These are phyloP conservation scores for Eudasyphora cyanicolor DNA, from an alignment of 2,888 invertebrate genomes.

Conservation along the genomic window DNA sequence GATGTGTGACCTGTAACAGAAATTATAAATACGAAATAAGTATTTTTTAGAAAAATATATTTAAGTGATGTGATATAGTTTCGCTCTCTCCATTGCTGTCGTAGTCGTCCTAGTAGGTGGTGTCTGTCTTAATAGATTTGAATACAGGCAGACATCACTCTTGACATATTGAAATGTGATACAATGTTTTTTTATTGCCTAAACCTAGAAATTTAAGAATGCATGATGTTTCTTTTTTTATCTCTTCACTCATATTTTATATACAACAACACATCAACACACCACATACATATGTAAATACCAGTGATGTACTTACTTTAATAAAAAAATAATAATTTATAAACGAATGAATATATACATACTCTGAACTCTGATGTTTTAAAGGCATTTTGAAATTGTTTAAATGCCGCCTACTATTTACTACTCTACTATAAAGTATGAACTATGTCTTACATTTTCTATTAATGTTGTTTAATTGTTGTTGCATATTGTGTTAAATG, in stretches of 20 bases:
- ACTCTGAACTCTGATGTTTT: not conserved
- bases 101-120: not conserved
- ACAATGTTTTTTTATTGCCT: constrained; percentile 33
- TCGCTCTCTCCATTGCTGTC: not conserved
- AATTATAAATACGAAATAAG: constrained; percentile 6
- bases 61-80: constrained; percentile 6
- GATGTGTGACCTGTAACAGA: not conserved
- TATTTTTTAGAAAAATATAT: constrained; percentile 15
- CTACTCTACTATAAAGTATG: not conserved
- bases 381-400: not conserved
- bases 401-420: not conserved
- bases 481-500: constrained; percentile 17
- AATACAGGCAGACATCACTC: not conserved
- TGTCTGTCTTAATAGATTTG: constrained; percentile 11
- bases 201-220: constrained; percentile 17
- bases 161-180: constrained; percentile 11
- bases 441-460: constrained; percentile 7
- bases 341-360: not conserved
- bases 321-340: constrained; percentile 13
- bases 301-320: constrained; percentile 19
- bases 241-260: not conserved
- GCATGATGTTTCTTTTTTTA: constrained; percentile 20
- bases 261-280: not conserved
- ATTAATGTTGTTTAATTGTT: constrained; percentile 17
- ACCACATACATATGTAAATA: constrained; percentile 28